Conservation (phyloP, 2,888 invertebrate genomes). For the Merodon equestris region DNA sequence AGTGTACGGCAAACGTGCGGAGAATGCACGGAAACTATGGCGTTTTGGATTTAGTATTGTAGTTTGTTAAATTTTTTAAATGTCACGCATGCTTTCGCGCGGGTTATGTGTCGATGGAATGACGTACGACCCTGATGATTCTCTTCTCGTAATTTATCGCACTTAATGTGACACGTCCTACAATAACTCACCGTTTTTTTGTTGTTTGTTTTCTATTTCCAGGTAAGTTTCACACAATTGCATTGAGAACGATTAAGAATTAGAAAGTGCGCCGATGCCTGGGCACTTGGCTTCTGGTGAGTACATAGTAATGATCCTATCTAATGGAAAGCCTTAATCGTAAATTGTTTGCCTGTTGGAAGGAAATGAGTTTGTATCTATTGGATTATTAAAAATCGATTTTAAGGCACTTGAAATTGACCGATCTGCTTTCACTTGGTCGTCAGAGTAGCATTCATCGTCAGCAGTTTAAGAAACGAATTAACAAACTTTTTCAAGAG, state of each 20-base stretch:
- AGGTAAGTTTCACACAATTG: conserved; percentile 62
- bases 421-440: conserved; percentile 35
- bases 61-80: conserved; percentile 44
- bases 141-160: too few relatives aligned
- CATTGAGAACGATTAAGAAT: conserved; percentile 40
- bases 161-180: too few relatives aligned
- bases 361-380: conserved; percentile 28
- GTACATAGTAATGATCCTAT: conserved; percentile 21
- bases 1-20: conserved; percentile 61
- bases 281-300: conserved; percentile 14
- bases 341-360: conserved; percentile 1
- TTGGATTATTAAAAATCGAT: conserved; percentile 55
- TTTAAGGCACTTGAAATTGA: conserved; percentile 19
- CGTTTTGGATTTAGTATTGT: background rate
- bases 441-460: conserved; percentile 8
- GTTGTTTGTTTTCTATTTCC: conserved; percentile 34
- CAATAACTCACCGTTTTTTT: background rate
- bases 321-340: conserved; percentile 22
- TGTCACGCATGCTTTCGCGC: conserved; percentile 47
- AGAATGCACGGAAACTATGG: conserved; percentile 36
- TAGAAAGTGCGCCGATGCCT: conserved; percentile 45
- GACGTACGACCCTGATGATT: too few relatives aligned
- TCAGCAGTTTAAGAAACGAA: conserved; percentile 37
- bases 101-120: background rate
- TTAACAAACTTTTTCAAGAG: conserved; percentile 39